Base-by-base conservation (phyloP, 2,888 invertebrate genomes). In the Agrotis clavis region DNA sequence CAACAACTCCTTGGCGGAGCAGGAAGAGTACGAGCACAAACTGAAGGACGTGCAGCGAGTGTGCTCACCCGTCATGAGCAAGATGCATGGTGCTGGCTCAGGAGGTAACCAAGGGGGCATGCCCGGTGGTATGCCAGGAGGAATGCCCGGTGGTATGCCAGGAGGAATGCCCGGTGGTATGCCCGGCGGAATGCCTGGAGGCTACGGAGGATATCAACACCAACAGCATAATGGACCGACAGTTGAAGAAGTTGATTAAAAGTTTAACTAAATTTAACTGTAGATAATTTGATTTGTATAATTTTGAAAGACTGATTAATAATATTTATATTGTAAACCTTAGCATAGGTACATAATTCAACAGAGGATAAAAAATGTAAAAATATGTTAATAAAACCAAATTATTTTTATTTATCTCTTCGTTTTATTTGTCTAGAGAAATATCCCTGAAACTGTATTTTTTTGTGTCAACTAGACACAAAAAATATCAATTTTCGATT, bases 21-120 rank as follows among this genome's bases (percentile, higher is more conserved):
- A 97, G 89, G 97, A 97, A 30, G 97, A 97, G 89, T 97, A 96
- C 85, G 97, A 97, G 75, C 96, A 97, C 85, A 96, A 95, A 84
- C 86, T 97, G 85, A 96, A 97, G 85, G 97, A 97, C 66, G 61
- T 98, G 62, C 97, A 97, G 86, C 93, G 94, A 61, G 92, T 94
- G 1, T 97, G 97, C 88, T 96, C 90, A 88, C 97, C 97, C 0
- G 87, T 97, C 63, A 97, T 97, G 97, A 95, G 93, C 77, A 97
- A 97, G 86, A 87, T 97, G 84, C 97, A 97, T 79, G 97, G 97
- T 61, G 95, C 41, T 1, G 11, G 41, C 9, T 9, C 97, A 18
- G 95, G 96, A 11, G 94, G 96, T n/a, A 41, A 50, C 9, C 51
- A 64, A 0, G 88, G 75, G 7, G 71, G 65, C 1, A 69, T 57